Evolutionary conservation across 1,140 invertebrate species (phyloP).

Genomic region (Himalopsyche phryganea): DNA sequence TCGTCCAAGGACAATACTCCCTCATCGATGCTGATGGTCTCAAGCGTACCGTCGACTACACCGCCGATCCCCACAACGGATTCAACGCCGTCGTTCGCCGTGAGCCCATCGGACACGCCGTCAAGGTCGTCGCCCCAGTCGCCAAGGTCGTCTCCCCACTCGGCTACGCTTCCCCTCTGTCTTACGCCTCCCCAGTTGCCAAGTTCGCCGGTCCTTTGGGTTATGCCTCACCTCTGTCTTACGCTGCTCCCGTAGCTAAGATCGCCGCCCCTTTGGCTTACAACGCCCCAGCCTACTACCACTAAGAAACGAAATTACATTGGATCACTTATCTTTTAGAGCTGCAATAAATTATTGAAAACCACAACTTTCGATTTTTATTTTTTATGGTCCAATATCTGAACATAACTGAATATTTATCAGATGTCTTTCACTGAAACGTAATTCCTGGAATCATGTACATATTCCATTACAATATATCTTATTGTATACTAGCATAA

Average conservation of each 20-base stretch:
- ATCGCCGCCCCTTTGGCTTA: constrained; percentile 18
- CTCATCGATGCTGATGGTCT: constrained; percentile 64
- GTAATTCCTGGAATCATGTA: too few relatives aligned
- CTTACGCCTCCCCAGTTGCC: constrained; percentile 40
- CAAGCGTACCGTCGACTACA: constrained; percentile 63
- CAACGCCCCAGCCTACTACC: constrained; percentile 21
- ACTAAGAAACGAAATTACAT: constrained; percentile 4
- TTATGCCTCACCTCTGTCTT: constrained; percentile 27
- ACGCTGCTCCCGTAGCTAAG: constrained; percentile 13
- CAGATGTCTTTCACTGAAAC: too few relatives aligned
- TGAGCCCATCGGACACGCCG: constrained; percentile 38
- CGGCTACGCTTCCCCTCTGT: constrained; percentile 25
- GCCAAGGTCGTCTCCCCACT: constrained; percentile 24
- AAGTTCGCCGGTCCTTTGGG: constrained; percentile 38
- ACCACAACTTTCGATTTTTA: too few relatives aligned
- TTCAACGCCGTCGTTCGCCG: constrained; percentile 55
- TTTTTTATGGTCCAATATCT: too few relatives aligned
- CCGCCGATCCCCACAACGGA: constrained; percentile 53
- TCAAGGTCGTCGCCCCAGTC: constrained; percentile 13
- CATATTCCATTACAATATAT: too few relatives aligned
- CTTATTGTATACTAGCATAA: too few relatives aligned
- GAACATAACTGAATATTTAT: too few relatives aligned
- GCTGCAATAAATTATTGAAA: too few relatives aligned
- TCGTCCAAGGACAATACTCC: constrained; percentile 63
- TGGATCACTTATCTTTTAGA: too few relatives aligned